A percentile compares a stretch with the other conserved stretches of the same genome.
phyloP scores from a whole-genome alignment of 2,888 invertebrate species.

The Griposia aprilina region DNA sequence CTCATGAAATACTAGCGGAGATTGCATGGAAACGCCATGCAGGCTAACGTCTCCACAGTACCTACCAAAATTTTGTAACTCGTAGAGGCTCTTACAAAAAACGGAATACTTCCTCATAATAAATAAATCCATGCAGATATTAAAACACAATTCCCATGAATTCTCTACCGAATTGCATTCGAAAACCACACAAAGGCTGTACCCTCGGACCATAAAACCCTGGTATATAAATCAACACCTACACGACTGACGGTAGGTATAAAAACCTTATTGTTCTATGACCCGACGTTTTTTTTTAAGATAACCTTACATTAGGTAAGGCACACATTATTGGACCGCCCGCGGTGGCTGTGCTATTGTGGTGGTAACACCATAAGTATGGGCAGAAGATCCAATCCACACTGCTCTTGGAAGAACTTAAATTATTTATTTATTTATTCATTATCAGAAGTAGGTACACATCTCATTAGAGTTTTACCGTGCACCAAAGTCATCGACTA shows the following conservation, averaged over 20 bases:
- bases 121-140: conserved; percentile 53
- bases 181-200: conserved; percentile 24
- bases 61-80: too few relatives aligned
- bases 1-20: too few relatives aligned
- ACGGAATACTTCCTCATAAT: neutral
- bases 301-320: conserved; percentile 71
- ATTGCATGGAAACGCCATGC: too few relatives aligned
- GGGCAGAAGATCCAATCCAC: neutral
- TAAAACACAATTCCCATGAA: conserved; percentile 41
- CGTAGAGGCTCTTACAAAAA: too few relatives aligned
- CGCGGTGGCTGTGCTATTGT: conserved; percentile 61
- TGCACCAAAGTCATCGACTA: too few relatives aligned
- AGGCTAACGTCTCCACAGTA: too few relatives aligned
- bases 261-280: conserved; percentile 73
- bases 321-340: conserved; percentile 67
- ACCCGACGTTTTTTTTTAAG: conserved; percentile 68
- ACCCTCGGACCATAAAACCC: conserved; percentile 35
- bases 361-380: neutral
- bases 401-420: neutral
- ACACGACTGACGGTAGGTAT: conserved; percentile 62
- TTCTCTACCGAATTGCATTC: conserved; percentile 50
- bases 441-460: too few relatives aligned
- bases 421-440: too few relatives aligned
- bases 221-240: conserved; percentile 76
- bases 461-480: too few relatives aligned